phyloP scores from a whole-genome alignment of 2,113 vertebrate species.

The Aldabrachelys gigantea region DNA sequence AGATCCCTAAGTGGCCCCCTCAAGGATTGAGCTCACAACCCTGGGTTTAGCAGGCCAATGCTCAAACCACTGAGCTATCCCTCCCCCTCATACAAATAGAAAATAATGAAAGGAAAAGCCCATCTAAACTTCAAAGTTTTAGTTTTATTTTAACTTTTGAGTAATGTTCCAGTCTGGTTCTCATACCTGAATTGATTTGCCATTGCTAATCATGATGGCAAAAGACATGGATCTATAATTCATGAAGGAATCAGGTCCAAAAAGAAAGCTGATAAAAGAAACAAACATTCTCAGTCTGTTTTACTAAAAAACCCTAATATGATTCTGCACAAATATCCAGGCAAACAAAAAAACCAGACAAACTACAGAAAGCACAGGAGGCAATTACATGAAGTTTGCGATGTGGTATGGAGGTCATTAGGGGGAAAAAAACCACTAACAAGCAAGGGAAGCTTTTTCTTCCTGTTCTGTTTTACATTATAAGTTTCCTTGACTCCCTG shows the following conservation, averaged over 20 bases:
- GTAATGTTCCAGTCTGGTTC: not conserved
- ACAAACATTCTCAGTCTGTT: not conserved
- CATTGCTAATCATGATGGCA: not conserved
- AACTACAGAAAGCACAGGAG: not conserved
- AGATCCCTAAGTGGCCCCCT: no score
- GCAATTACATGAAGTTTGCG: constrained; percentile 40
- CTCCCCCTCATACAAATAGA: not conserved
- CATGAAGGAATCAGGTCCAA: not conserved
- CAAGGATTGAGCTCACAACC: no score
- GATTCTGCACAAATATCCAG: not conserved
- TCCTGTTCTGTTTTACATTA: not conserved
- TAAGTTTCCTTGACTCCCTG: not conserved
- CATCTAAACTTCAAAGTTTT: not conserved
- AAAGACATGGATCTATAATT: not conserved
- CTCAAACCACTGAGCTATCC: no score
- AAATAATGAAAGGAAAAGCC: not conserved
- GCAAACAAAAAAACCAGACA: not conserved
- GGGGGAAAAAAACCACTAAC: not conserved
- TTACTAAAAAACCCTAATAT: not conserved
- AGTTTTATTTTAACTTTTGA: not conserved
- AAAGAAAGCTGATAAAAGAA: not conserved
- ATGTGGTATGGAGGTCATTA: constrained; percentile 26
- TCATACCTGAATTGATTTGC: not conserved
- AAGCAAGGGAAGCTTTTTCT: constrained; percentile 29
- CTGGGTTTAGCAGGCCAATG: no score